Evolutionary conservation across 2,113 vertebrate species (phyloP), one percentile per base, ranked within the genome.

Genomic region (Gambusia affinis): DNA sequence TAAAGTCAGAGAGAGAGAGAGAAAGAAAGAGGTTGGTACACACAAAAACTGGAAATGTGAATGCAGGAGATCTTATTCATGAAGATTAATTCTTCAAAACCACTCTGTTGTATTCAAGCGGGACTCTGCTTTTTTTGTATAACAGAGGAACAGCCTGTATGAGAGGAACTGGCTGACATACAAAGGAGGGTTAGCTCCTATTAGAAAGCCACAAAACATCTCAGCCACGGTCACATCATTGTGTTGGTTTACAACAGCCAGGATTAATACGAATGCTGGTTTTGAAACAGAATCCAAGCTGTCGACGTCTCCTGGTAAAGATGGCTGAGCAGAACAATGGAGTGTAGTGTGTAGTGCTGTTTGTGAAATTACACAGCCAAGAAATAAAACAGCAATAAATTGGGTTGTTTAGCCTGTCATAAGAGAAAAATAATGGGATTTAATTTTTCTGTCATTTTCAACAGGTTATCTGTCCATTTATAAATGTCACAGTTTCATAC

Each of bases 161-260:
- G 66, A 74, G 51, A 66, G 67, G 81, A 81, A 73, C n/a, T 47
- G 70, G 75, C 61, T 82, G 67, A 82, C 85, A 82, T 29, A 73
- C 71, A 75, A 47, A 31, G 75, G 73, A 77, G 37, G 73, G 63
- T 90, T 81, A 81, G 70, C 67, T 76, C 73, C 75, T 79, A 79
- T 86, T 84, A 84, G 72, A 81, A 69, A 74, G 35, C 76, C 76
- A 42, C 42, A 31, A 68, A 73, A 51, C 67, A 27, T 77, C 44
- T 81, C 78, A 80, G 70, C 61, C 4, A 2, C 3, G 29, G 60
- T 83, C 71, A 84, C 82, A 80, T 84, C 82, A 73, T 12, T 64
- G 62, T 27, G 54, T 75, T 75, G 63, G 75, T 76, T 82, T 75
- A 74, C 54, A 73, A 42, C 79, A 51, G 33, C 72, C 37, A 19